Conservation (phyloP, 2,888 invertebrate genomes). For the Hydropsyche betteni region DNA sequence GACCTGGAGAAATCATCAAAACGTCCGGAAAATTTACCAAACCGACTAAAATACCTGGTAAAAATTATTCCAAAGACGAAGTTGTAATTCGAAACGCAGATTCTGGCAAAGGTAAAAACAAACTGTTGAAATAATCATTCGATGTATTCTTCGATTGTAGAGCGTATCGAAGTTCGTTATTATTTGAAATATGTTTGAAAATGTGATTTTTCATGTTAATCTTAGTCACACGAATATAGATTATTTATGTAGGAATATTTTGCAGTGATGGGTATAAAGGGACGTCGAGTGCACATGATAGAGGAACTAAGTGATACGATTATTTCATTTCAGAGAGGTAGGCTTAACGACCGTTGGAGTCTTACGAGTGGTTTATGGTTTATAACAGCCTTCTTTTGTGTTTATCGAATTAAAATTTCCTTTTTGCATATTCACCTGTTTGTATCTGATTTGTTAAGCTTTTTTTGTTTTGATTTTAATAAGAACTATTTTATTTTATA, state of each 20-base stretch:
- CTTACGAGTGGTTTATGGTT: slow-evolving; percentile 1
- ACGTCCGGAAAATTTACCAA: slow-evolving; percentile 88
- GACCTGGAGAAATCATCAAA: slow-evolving; percentile 86
- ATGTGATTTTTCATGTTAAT: neutral
- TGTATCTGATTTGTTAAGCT: no score
- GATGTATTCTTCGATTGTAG: no score
- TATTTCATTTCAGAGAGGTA: slow-evolving; percentile 99
- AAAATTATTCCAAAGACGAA: slow-evolving; percentile 94
- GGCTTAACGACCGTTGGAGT: slow-evolving; percentile 56
- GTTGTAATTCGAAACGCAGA: slow-evolving; percentile 94
- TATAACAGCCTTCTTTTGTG: slow-evolving; percentile 8
- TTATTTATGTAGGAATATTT: slow-evolving; percentile 56
- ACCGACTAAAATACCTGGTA: slow-evolving; percentile 90
- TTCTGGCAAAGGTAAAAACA: slow-evolving; percentile 87
- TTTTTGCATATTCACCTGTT: no score
- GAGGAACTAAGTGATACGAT: slow-evolving; percentile 98
- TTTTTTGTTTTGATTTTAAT: no score
- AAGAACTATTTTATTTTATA: no score
- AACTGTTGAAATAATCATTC: neutral
- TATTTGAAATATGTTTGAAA: no score
- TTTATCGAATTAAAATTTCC: no score
- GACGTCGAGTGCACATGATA: slow-evolving; percentile 97
- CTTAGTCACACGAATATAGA: neutral
- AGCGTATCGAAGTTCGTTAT: no score
- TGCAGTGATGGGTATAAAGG: slow-evolving; percentile 99